Base-by-base conservation (phyloP, 2,113 vertebrate species). In the Misgurnus mizolepis region DNA sequence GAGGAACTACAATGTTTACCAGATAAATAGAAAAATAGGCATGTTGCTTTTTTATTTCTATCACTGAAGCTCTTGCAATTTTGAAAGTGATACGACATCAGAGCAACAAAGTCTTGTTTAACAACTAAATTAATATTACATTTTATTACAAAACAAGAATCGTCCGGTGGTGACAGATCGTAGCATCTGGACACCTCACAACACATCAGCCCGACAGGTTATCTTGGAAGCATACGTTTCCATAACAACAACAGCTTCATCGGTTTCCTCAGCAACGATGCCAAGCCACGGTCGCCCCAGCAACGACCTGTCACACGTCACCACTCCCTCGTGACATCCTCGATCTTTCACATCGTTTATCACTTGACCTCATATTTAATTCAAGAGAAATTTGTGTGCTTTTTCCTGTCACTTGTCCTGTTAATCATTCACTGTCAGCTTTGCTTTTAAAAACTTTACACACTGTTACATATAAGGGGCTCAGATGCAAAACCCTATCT, bases 21-120 rank as follows among this genome's bases (percentile, higher is more conserved):
- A 75, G 72, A 50, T 60, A 49, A 74, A 72, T 43, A 22, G 27
- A 45, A 67, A 80, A 81, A 76, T 82, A 4, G 67, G n/a, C 43
- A 68, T 72, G 55, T 18, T 68, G 66, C 49, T 49, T 81, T 60
- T 40, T 81, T 89, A 86, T 79, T 18, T 84, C 73, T 86, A 88
- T 86, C 82, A 86, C 86, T 86, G 50, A 90, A 88, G 90, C 87
- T 88, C 9, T 50, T 50, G 27, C 27, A 34, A 34, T 50, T 50
- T 50, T 50, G 10, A 50, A 50, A 50, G 3, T 12, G 49, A 50
- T 50, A 12, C 12, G 27, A 34, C 27, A 34, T 34, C 27, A 34
- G 27, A 34, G 27, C 27, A 34, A 34, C 27, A 34, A 34, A 34
- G 27, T 34, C 27, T 34, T 45, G 43, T 45, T 45, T 45, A 8